phyloP scores from a whole-genome alignment of 1,140 invertebrate species.

The Archivesica marissinica region DNA sequence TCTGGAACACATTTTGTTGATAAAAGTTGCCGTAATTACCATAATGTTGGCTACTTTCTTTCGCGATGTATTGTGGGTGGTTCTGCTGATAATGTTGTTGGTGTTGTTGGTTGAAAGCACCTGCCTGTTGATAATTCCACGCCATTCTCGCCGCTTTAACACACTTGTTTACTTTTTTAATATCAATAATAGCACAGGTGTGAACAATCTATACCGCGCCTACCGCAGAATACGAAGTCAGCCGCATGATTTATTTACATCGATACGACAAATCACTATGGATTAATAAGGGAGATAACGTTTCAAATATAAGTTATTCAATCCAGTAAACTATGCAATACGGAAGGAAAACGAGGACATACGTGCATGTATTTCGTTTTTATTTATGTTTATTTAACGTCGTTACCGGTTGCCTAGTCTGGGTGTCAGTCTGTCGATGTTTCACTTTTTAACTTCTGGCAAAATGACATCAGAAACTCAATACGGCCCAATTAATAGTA shows the following conservation, averaged over 20 bases:
- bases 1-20: slow-evolving; percentile 73
- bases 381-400: no score
- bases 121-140: slow-evolving; percentile 23
- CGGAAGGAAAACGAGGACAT: no score
- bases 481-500: no score
- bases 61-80: slow-evolving; percentile 64
- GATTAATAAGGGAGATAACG: slow-evolving; percentile 46
- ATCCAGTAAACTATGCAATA: no score
- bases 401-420: no score
- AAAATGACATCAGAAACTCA: no score
- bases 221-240: background rate
- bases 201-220: background rate
- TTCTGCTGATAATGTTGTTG: slow-evolving; percentile 70
- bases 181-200: no score
- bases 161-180: background rate
- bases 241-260: slow-evolving; percentile 56
- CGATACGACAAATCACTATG: slow-evolving; percentile 50
- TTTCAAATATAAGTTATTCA: background rate
- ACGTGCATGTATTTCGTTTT: no score
- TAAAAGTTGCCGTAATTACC: slow-evolving; percentile 74
- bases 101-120: slow-evolving; percentile 41
- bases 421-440: no score
- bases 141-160: background rate
- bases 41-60: slow-evolving; percentile 71
- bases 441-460: no score